These are phyloP conservation scores for Sinella curviseta DNA, from an alignment of 1,140 invertebrate species.

Conservation along the genomic window DNA sequence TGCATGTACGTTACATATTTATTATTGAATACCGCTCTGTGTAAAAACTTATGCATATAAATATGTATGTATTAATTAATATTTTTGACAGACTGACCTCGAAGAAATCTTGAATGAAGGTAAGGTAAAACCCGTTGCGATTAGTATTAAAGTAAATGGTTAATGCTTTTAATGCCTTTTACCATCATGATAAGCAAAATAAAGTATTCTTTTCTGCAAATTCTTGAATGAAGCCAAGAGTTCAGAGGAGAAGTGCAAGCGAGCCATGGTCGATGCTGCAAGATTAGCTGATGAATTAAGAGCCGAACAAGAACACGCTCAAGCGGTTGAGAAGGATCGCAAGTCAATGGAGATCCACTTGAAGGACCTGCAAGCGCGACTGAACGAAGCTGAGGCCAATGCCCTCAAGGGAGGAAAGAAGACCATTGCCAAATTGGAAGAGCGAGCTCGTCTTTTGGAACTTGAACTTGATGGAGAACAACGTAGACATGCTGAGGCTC, in stretches of 20 bases:
- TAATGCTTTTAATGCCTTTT: too few relatives aligned
- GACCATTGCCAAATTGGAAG: slow-evolving; percentile 93
- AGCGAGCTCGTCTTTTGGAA: slow-evolving; percentile 90
- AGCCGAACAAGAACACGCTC: slow-evolving; percentile 15
- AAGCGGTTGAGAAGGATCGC: slow-evolving; percentile 16
- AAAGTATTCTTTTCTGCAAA: too few relatives aligned
- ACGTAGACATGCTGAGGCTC: slow-evolving; percentile 92
- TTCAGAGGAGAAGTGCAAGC: slow-evolving; percentile 94
- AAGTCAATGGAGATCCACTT: slow-evolving; percentile 17
- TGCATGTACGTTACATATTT: slow-evolving; percentile 67
- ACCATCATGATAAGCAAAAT: too few relatives aligned
- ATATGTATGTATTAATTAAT: not conserved
- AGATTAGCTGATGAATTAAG: slow-evolving; percentile 57
- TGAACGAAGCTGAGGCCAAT: slow-evolving; percentile 94
- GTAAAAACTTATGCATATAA: not conserved
- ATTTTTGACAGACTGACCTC: slow-evolving; percentile 72
- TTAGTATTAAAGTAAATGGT: too few relatives aligned
- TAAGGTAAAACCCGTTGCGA: too few relatives aligned
- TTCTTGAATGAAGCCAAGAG: slow-evolving; percentile 92
- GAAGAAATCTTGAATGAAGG: slow-evolving; percentile 91
- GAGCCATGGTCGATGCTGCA: slow-evolving; percentile 91
- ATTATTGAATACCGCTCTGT: not conserved
- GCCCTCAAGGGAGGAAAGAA: slow-evolving; percentile 98
- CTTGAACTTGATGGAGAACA: slow-evolving; percentile 96
- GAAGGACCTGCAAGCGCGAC: slow-evolving; percentile 45